phyloP scores from a whole-genome alignment of 2,888 invertebrate species.

The Folsomia candida region DNA sequence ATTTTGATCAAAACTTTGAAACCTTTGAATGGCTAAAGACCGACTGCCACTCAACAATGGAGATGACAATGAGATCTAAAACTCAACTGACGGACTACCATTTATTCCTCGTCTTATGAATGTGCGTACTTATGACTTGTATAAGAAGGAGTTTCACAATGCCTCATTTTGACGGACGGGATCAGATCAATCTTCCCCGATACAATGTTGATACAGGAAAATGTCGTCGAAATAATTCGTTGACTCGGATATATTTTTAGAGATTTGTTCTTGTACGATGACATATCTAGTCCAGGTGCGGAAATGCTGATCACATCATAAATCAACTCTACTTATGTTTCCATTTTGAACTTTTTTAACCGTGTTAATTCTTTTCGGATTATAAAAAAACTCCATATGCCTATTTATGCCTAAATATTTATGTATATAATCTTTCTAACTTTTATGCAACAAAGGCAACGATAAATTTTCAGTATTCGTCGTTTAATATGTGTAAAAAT shows the following conservation, averaged over 20 bases:
- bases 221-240: no score
- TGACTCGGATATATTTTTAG: no score
- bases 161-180: constrained; percentile 7
- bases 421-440: no score
- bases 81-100: no score
- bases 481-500: no score
- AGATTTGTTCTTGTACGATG: background rate
- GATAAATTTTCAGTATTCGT: no score
- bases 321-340: constrained; percentile 34
- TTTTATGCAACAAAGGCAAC: no score
- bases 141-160: background rate
- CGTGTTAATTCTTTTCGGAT: background rate
- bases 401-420: no score
- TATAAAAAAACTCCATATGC: background rate
- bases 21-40: background rate
- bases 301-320: constrained; percentile 47
- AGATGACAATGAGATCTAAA: background rate
- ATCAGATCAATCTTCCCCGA: constrained; percentile 13
- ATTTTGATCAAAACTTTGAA: background rate
- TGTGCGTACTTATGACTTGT: no score
- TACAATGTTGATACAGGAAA: no score
- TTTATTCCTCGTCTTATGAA: no score
- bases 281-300: constrained; percentile 37
- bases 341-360: background rate
- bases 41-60: constrained; percentile 6